Conservation (phyloP, 2,888 invertebrate species). For the Leuctra nigra region DNA sequence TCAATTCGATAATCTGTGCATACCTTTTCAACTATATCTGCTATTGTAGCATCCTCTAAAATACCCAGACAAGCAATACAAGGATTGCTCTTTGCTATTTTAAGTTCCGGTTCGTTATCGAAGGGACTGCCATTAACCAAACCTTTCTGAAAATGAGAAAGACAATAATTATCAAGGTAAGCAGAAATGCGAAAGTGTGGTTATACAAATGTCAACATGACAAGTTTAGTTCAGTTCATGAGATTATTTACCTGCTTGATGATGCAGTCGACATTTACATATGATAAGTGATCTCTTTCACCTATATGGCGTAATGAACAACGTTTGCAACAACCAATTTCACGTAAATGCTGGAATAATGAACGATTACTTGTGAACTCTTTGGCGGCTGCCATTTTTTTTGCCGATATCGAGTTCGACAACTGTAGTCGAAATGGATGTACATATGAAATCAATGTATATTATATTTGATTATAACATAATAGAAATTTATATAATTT, state of each 20-base stretch:
- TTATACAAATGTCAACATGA: not conserved
- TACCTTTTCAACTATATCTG: slow-evolving; percentile 45
- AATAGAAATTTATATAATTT: too few species aligned
- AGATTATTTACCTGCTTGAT: slow-evolving; percentile 43
- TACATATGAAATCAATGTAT: too few species aligned
- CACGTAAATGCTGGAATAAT: slow-evolving; percentile 43
- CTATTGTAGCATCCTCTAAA: slow-evolving; percentile 51
- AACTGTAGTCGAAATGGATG: too few species aligned
- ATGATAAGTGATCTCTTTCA: slow-evolving; percentile 49
- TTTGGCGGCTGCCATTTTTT: not conserved
- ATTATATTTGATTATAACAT: too few species aligned
- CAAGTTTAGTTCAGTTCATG: not conserved
- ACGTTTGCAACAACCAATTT: slow-evolving; percentile 56
- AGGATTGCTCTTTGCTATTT: slow-evolving; percentile 45
- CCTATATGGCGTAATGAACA: slow-evolving; percentile 65
- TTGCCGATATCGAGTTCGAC: too few species aligned
- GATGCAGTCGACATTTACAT: slow-evolving; percentile 45
- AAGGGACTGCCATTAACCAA: slow-evolving; percentile 16
- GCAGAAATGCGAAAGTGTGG: too few species aligned
- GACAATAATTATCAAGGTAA: too few species aligned
- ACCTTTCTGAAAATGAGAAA: slow-evolving; percentile 20
- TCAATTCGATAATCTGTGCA: not conserved
- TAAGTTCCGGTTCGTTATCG: slow-evolving; percentile 35
- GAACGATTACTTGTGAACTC: not conserved
- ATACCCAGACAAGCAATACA: slow-evolving; percentile 70